Conservation (phyloP, 2,113 vertebrate genomes). For the Calyptomena viridis region DNA sequence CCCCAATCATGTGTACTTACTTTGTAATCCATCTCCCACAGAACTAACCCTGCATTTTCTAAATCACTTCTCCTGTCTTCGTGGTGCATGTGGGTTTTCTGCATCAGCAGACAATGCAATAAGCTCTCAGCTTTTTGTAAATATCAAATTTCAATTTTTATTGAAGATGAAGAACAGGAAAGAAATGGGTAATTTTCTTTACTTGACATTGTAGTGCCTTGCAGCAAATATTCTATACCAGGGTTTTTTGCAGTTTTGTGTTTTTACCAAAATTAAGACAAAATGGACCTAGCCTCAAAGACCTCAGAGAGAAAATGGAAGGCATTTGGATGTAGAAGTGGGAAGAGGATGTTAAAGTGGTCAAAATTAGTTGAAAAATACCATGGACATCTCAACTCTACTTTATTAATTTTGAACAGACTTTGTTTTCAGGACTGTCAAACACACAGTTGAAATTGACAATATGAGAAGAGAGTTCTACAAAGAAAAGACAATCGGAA, state of each 20-base stretch:
- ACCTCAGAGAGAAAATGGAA: not conserved
- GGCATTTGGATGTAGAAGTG: not conserved
- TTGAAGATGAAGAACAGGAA: not conserved
- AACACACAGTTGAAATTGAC: rapidly evolving
- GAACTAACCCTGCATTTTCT: not conserved
- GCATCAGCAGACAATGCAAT: not conserved
- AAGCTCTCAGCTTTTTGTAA: not conserved
- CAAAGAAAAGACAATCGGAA: not conserved
- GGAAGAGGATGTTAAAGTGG: not conserved
- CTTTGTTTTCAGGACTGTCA: not conserved
- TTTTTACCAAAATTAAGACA: not conserved
- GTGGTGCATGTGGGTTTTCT: not conserved
- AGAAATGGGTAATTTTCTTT: not conserved
- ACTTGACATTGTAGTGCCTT: not conserved
- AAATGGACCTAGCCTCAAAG: not conserved
- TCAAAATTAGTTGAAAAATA: not conserved
- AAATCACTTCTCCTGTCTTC: not conserved
- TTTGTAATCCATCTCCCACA: not conserved
- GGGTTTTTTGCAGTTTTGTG: not conserved
- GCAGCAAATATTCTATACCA: not conserved
- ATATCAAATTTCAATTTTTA: not conserved
- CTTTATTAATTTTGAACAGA: not conserved
- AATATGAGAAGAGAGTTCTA: not conserved
- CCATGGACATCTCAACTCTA: not conserved
- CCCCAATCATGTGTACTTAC: not conserved